Percentiles rank a stretch among this genome's conserved stretches.
Evolutionary conservation across 2,888 invertebrate genomes (phyloP).

Genomic region (Hipparchia sbordonii): DNA sequence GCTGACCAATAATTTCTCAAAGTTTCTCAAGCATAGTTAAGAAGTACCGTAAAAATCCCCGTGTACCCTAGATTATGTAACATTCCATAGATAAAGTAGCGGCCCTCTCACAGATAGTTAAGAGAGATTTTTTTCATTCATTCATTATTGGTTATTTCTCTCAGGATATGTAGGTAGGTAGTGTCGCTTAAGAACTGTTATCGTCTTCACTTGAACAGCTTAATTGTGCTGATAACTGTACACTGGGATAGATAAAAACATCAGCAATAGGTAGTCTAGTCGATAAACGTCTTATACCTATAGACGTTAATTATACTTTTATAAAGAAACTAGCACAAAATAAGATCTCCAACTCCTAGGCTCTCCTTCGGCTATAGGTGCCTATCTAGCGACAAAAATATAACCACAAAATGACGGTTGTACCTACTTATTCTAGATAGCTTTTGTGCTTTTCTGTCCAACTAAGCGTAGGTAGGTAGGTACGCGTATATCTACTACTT

Average conservation of each 20-base stretch:
- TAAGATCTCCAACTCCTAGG: background rate
- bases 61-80: conserved; percentile 47
- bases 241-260: conserved; percentile 31
- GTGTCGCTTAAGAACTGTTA: conserved; percentile 38
- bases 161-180: conserved; percentile 44
- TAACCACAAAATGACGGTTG: too few species aligned
- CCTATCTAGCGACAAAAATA: too few species aligned
- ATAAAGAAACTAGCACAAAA: background rate
- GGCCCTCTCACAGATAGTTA: conserved; percentile 47
- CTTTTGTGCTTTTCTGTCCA: too few species aligned
- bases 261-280: conserved; percentile 6
- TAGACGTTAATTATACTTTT: background rate
- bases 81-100: conserved; percentile 53
- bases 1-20: conserved; percentile 40
- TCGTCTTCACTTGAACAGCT: conserved; percentile 33
- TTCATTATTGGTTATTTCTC: conserved; percentile 43
- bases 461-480: too few species aligned
- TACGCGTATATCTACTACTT: too few species aligned
- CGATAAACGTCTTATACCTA: conserved; percentile 4
- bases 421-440: too few species aligned
- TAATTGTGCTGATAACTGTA: conserved; percentile 37
- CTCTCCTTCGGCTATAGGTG: too few species aligned
- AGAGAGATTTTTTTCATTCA: conserved; percentile 46
- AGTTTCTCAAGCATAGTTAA: conserved; percentile 11
- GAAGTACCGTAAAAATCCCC: conserved; percentile 55